Conservation (phyloP, 2,888 invertebrate species). For the Pterobdella sp. region DNA sequence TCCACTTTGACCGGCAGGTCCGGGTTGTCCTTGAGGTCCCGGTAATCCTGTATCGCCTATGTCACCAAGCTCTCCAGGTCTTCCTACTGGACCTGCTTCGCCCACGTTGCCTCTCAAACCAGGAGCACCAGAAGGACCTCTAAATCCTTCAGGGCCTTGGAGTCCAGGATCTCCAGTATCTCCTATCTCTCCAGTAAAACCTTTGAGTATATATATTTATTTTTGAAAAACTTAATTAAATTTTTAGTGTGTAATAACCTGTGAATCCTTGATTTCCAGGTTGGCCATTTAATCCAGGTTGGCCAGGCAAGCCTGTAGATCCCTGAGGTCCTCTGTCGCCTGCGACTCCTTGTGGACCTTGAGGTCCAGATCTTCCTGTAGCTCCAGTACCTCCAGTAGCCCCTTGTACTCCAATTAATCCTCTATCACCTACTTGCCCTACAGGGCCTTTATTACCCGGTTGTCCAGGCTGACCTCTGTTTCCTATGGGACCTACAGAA, state of each 20-base stretch:
- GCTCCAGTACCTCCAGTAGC: constrained; percentile 18
- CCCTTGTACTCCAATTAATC: constrained; percentile 27
- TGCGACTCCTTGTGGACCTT: constrained; percentile 37
- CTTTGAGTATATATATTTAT: not conserved
- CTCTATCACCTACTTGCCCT: constrained; percentile 25
- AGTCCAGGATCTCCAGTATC: constrained; percentile 30
- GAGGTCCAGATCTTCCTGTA: constrained; percentile 40
- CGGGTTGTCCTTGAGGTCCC: constrained; percentile 25
- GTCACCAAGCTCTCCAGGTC: constrained; percentile 20
- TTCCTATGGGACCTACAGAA: constrained; percentile 29
- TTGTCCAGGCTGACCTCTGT: constrained; percentile 30
- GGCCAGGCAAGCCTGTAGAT: constrained; percentile 30
- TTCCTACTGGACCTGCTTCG: constrained; percentile 20
- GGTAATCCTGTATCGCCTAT: constrained; percentile 25
- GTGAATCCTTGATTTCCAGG: constrained; percentile 27
- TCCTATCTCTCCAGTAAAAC: constrained; percentile 24
- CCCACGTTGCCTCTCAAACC: constrained; percentile 29
- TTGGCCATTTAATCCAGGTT: constrained; percentile 27
- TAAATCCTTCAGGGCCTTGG: constrained; percentile 24
- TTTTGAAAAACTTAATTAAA: not conserved
- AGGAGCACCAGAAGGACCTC: constrained; percentile 25
- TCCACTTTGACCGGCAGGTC: constrained; percentile 25
- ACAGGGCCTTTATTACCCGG: constrained; percentile 28
- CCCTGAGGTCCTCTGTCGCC: constrained; percentile 37
- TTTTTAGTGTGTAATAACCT: constrained; percentile 8